Percentiles rank a stretch among this genome's conserved stretches.
phyloP scores from a whole-genome alignment of 2,797 vertebrate genomes.

The Morus bassanus region DNA sequence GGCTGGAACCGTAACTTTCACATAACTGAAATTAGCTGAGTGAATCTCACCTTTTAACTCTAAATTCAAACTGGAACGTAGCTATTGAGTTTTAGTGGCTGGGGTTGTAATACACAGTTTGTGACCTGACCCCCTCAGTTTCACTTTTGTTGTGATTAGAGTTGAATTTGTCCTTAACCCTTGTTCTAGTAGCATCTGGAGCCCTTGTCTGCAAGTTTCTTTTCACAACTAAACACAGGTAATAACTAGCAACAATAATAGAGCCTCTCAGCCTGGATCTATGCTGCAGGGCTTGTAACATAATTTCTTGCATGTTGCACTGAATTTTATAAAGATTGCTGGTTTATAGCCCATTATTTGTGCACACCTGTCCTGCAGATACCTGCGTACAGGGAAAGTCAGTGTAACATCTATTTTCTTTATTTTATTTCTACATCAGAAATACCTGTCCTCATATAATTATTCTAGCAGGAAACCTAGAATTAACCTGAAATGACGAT shows the following conservation, averaged over 20 bases:
- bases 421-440: neutral
- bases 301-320: neutral
- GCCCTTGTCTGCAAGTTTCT: neutral
- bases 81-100: neutral
- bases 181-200: neutral
- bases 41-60: neutral
- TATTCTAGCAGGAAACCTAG: slow-evolving; percentile 7
- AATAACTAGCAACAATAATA: neutral
- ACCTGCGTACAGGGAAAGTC: neutral
- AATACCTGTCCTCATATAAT: neutral
- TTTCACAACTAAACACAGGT: neutral
- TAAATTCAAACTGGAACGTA: neutral
- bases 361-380: neutral
- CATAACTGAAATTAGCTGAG: neutral
- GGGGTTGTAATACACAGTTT: neutral
- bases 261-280: neutral
- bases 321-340: neutral
- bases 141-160: neutral
- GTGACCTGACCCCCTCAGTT: neutral
- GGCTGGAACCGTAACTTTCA: neutral
- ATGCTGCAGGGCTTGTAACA: neutral
- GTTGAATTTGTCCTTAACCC: neutral
- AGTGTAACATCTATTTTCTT: neutral
- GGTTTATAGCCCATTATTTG: neutral
- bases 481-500: neutral